These are phyloP conservation scores for Glomeris maerens DNA, from an alignment of 1,140 invertebrate species.

Conservation along the genomic window DNA sequence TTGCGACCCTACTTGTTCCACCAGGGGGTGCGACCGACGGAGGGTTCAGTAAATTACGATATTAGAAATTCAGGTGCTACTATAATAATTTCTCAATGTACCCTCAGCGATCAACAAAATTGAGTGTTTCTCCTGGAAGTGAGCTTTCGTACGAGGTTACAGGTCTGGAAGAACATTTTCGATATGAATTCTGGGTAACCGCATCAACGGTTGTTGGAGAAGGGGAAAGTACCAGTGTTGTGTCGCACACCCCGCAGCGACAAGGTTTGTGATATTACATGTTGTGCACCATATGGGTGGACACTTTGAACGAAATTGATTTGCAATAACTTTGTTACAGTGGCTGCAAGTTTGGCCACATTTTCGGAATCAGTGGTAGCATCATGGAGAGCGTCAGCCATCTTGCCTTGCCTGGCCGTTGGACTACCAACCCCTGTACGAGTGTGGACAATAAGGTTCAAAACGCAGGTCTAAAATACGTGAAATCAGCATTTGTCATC, in stretches of 20 bases:
- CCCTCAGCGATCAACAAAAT: not conserved
- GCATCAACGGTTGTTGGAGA: constrained; percentile 30
- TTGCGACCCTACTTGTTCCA: not conserved
- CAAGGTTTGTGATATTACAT: not conserved
- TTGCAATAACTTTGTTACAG: constrained; percentile 33
- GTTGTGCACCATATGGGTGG: not conserved
- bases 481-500: too few relatives aligned
- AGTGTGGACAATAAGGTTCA: constrained; percentile 41
- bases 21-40: too few relatives aligned
- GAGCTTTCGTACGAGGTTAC: constrained; percentile 53
- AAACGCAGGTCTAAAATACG: too few relatives aligned
- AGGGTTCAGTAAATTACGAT: not conserved
- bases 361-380: constrained; percentile 80
- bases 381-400: constrained; percentile 79
- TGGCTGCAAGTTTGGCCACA: constrained; percentile 81
- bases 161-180: constrained; percentile 15
- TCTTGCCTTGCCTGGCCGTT: constrained; percentile 75
- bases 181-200: constrained; percentile 27
- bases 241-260: constrained; percentile 54
- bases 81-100: not conserved
- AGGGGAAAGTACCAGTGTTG: constrained; percentile 62
- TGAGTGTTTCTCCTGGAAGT: not conserved
- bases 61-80: too few relatives aligned
- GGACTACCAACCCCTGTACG: constrained; percentile 75
- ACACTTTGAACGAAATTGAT: not conserved